These are phyloP conservation scores for Elaphurus davidianus DNA, from an alignment of 2,113 vertebrate genomes.

Conservation along the genomic window DNA sequence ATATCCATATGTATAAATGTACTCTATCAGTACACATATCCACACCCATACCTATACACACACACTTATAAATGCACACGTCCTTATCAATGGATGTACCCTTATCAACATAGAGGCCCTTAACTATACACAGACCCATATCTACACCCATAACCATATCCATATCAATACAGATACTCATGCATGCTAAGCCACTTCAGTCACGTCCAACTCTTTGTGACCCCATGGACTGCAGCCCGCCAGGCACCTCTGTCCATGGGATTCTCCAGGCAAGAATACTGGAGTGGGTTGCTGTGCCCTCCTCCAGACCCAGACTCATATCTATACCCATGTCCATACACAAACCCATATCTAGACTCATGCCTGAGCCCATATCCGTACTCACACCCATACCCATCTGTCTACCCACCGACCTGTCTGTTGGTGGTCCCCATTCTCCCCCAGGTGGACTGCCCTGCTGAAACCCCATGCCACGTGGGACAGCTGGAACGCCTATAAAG, in stretches of 20 bases:
- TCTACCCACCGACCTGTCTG: not conserved
- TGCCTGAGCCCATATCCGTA: not conserved
- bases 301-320: not conserved
- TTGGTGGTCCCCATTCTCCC: not conserved
- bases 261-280: not conserved
- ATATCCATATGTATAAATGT: not conserved
- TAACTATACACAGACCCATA: not conserved
- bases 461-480: slow-evolving; percentile 58
- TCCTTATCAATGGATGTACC: not conserved
- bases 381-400: not conserved
- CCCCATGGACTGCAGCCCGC: not conserved
- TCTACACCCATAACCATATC: not conserved
- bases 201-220: not conserved
- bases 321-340: not conserved
- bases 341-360: not conserved
- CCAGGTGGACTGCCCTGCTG: slow-evolving; percentile 55
- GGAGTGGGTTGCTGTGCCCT: not conserved
- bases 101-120: not conserved
- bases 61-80: not conserved
- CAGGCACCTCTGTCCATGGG: not conserved
- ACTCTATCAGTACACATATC: not conserved
- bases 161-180: not conserved
- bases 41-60: not conserved
- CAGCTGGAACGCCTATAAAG: slow-evolving; percentile 55
- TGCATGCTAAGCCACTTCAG: not conserved